These are phyloP conservation scores for Anguilla anguilla DNA, from an alignment of 2,797 vertebrate genomes.

Conservation along the genomic window DNA sequence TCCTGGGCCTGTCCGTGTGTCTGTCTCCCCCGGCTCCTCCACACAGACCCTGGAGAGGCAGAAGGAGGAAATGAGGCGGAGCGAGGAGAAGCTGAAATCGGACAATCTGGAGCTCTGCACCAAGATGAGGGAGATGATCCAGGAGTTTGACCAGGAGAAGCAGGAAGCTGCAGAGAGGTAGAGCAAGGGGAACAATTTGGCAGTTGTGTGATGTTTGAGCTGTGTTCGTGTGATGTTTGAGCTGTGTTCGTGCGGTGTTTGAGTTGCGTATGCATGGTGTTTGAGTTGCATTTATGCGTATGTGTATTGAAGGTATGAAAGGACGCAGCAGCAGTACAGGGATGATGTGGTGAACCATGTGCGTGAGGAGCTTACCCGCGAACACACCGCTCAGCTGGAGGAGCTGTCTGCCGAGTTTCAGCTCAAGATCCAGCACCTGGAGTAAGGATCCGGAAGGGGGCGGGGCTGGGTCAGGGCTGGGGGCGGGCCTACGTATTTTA, in stretches of 20 bases:
- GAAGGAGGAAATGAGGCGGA: constrained; percentile 80
- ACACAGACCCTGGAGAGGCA: constrained; percentile 67
- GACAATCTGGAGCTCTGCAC: constrained; percentile 88
- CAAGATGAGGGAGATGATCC: constrained; percentile 95
- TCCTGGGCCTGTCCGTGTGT: neutral
- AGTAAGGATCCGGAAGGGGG: constrained; percentile 68
- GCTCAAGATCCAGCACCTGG: constrained; percentile 70
- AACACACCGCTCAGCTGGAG: constrained; percentile 72
- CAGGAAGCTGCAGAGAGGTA: constrained; percentile 87
- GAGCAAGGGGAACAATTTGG: neutral
- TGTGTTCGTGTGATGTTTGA: neutral
- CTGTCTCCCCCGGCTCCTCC: neutral
- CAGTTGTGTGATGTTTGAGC: neutral
- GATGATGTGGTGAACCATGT: constrained; percentile 86
- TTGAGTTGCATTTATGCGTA: constrained; percentile 10
- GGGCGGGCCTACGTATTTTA: neutral
- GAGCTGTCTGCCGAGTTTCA: constrained; percentile 74
- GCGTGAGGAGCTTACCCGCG: constrained; percentile 74
- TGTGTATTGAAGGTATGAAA: constrained; percentile 74
- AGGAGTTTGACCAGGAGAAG: constrained; percentile 93
- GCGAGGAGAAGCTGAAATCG: constrained; percentile 81
- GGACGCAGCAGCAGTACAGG: constrained; percentile 86
- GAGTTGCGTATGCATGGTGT: neutral
- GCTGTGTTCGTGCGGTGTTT: neutral
- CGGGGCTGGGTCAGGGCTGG: neutral